Percentiles rank a stretch among this genome's conserved stretches.
These are phyloP conservation scores for Vanessa cardui DNA, from an alignment of 2,888 invertebrate genomes.

Conservation along the genomic window DNA sequence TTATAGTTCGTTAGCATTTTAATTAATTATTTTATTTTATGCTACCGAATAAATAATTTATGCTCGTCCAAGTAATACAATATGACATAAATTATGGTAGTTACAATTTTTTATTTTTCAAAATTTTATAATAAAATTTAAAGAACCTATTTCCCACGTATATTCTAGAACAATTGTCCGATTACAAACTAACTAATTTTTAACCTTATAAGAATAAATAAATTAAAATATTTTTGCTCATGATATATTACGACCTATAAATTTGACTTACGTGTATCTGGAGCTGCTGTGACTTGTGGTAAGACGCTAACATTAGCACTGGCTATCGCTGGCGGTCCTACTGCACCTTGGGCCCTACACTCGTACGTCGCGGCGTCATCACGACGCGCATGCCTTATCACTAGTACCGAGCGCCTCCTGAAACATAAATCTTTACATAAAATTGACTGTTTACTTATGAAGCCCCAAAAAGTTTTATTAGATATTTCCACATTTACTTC, in stretches of 20 bases:
- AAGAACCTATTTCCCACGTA: too few relatives aligned
- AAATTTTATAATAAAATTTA: too few relatives aligned
- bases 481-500: too few relatives aligned
- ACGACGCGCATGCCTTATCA: conserved; percentile 88
- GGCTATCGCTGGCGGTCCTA: conserved; percentile 83
- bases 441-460: not conserved
- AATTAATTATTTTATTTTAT: not conserved
- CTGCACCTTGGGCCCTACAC: conserved; percentile 89
- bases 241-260: not conserved
- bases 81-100: too few relatives aligned
- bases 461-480: not conserved
- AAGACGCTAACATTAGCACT: conserved; percentile 80
- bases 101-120: too few relatives aligned
- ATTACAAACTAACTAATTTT: too few relatives aligned
- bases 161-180: too few relatives aligned
- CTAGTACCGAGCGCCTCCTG: conserved; percentile 93
- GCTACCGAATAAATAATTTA: too few relatives aligned
- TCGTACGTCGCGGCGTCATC: conserved; percentile 91
- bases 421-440: conserved; percentile 42
- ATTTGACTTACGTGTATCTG: conserved; percentile 70
- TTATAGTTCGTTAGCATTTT: not conserved
- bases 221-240: not conserved
- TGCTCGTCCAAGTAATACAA: too few relatives aligned
- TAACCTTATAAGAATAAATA: too few relatives aligned
- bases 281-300: conserved; percentile 63